phyloP scores from a whole-genome alignment of 2,797 vertebrate genomes.

The Anas acuta region DNA sequence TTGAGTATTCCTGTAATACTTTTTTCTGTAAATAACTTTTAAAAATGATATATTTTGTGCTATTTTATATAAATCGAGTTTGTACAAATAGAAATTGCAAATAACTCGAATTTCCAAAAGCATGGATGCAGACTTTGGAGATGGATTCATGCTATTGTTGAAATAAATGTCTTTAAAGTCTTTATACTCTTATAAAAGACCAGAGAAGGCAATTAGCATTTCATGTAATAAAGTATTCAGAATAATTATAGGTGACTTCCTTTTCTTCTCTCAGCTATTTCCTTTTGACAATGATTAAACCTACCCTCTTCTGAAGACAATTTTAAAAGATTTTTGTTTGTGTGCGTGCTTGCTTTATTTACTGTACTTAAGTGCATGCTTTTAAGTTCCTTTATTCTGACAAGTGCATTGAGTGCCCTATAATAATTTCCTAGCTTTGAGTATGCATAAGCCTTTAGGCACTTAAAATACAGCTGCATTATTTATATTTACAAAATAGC shows the following conservation, averaged over 20 bases:
- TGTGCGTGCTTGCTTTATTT: slow-evolving; percentile 38
- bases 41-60: not conserved
- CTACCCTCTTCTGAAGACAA: not conserved
- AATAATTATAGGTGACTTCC: slow-evolving; percentile 27
- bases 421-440: slow-evolving; percentile 4
- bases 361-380: slow-evolving; percentile 31
- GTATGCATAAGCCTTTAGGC: not conserved
- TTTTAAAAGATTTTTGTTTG: slow-evolving; percentile 14
- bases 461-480: slow-evolving; percentile 29
- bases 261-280: slow-evolving; percentile 20
- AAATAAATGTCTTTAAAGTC: slow-evolving; percentile 18
- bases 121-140: not conserved
- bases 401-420: not conserved
- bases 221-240: slow-evolving; percentile 1
- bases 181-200: not conserved
- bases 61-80: not conserved
- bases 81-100: not conserved
- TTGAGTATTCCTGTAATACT: not conserved
- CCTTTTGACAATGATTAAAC: slow-evolving; percentile 9
- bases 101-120: slow-evolving; percentile 7
- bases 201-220: slow-evolving; percentile 7
- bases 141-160: not conserved
- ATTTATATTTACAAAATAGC: slow-evolving; percentile 37
- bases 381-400: slow-evolving; percentile 52
- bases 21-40: not conserved